phyloP scores from a whole-genome alignment of 2,797 vertebrate genomes.

The Spinibarbus caldwelli region DNA sequence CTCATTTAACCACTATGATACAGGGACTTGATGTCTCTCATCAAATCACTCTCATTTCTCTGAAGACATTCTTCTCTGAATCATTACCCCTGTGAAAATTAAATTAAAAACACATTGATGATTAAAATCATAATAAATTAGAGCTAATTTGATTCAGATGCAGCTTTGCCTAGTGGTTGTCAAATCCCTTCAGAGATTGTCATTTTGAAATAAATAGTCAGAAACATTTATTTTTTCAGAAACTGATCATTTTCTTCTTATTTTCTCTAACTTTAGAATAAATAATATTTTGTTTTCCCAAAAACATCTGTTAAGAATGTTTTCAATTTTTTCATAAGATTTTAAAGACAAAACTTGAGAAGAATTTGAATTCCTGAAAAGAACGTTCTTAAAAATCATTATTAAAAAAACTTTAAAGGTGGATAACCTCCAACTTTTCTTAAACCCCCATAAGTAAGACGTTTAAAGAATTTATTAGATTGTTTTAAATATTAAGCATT shows the following conservation, averaged over 20 bases:
- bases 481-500: neutral
- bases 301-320: neutral
- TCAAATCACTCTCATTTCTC: conserved; percentile 3
- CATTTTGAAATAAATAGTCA: neutral
- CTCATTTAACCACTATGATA: neutral
- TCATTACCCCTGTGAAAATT: conserved; percentile 8
- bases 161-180: neutral
- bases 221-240: too few species aligned
- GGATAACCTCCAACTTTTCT: neutral
- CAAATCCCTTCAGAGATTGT: neutral
- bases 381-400: neutral
- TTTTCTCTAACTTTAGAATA: neutral
- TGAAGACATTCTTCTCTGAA: neutral
- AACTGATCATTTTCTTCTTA: neutral
- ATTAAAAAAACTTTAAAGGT: neutral
- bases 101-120: neutral
- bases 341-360: neutral
- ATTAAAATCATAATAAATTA: neutral
- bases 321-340: neutral
- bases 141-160: conserved; percentile 5
- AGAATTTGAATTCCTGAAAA: neutral
- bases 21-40: neutral
- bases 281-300: neutral
- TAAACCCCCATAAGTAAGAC: neutral
- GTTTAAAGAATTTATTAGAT: neutral